Conservation (phyloP, 2,113 vertebrate species). For the Lanius collurio region DNA sequence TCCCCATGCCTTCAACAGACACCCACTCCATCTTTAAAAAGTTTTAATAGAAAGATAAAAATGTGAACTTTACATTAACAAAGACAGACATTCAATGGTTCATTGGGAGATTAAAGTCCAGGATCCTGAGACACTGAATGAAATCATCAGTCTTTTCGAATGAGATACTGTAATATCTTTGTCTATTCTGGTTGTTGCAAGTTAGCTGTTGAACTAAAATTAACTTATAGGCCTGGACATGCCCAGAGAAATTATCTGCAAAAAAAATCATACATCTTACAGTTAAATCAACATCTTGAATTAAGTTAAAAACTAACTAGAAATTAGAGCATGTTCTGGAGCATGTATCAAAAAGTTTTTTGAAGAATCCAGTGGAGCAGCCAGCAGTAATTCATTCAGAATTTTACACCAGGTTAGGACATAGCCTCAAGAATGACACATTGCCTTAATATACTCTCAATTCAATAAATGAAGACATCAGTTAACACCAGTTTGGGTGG, state of each 20-base stretch:
- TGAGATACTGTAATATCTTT: neutral
- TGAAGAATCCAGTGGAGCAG: neutral
- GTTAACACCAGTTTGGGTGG: neutral
- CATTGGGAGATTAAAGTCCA: constrained; percentile 3
- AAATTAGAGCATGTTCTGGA: neutral
- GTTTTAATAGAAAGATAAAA: neutral
- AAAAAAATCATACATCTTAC: neutral
- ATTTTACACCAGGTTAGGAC: neutral
- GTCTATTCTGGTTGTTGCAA: neutral
- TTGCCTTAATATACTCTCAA: neutral
- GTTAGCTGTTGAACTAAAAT: neutral
- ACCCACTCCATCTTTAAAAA: neutral
- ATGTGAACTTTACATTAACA: neutral
- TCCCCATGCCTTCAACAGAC: neutral
- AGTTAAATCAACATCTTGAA: neutral
- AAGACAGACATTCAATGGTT: neutral
- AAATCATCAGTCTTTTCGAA: constrained; percentile 16
- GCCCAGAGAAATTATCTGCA: neutral
- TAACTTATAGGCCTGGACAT: neutral
- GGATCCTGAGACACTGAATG: neutral
- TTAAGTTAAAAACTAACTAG: neutral
- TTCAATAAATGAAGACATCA: neutral
- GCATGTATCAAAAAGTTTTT: neutral
- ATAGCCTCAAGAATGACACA: neutral
- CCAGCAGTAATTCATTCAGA: neutral